These are phyloP conservation scores for Styela plicata DNA, from an alignment of 23 tunicate species.

Conservation along the genomic window DNA sequence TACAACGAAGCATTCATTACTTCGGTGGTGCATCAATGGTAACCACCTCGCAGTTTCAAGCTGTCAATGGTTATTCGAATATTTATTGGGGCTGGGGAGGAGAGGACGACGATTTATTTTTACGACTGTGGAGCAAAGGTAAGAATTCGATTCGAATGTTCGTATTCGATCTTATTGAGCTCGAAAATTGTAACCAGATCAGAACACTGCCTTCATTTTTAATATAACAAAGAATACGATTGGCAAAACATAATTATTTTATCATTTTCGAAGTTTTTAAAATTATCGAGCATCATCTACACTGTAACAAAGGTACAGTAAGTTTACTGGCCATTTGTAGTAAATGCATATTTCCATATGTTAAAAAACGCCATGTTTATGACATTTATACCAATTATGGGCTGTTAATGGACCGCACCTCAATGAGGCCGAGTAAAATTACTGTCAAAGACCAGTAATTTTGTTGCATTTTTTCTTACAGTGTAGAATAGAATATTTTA, in stretches of 20 bases:
- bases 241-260: no score
- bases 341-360: no score
- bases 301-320: no score
- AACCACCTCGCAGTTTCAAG: not conserved
- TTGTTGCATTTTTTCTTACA: no score
- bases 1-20: not conserved
- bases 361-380: no score
- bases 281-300: not conserved
- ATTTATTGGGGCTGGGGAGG: not conserved
- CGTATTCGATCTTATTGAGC: not conserved
- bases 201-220: not conserved
- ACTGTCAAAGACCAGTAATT: no score
- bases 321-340: no score
- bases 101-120: not conserved
- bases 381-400: no score
- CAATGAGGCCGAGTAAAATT: no score
- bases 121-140: not conserved
- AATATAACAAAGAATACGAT: no score
- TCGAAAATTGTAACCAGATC: not conserved
- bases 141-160: not conserved
- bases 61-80: not conserved
- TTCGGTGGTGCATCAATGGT: not conserved
- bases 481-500: not conserved
- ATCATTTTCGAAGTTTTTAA: no score
- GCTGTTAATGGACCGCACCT: no score